phyloP scores from a whole-genome alignment of 2,797 vertebrate species.

The Chloroceryle inda region DNA sequence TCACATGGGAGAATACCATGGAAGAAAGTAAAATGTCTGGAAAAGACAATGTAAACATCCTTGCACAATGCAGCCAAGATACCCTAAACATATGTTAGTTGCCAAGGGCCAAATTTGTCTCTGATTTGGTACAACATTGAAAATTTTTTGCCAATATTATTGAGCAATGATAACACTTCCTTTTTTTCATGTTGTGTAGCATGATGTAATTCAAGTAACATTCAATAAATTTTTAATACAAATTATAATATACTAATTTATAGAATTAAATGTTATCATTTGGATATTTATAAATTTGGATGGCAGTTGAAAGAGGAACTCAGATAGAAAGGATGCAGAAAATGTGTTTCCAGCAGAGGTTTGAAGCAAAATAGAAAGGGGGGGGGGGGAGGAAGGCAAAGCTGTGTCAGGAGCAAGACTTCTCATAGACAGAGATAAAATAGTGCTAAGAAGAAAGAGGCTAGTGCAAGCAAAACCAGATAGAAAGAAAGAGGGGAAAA shows the following conservation, averaged over 20 bases:
- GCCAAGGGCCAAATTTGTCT: neutral
- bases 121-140: neutral
- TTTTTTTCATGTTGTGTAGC: neutral
- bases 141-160: neutral
- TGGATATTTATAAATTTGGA: too few relatives aligned
- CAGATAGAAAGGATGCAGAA: neutral
- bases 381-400: neutral
- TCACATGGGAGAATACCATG: neutral
- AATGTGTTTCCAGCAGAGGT: neutral
- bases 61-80: neutral
- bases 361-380: neutral
- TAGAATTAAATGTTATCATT: neutral
- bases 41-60: neutral
- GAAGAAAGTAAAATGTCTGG: neutral
- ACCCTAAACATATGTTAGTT: neutral
- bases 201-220: neutral
- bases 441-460: neutral
- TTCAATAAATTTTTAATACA: neutral
- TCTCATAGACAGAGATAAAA: neutral
- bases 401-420: neutral
- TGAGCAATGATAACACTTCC: neutral
- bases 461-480: neutral
- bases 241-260: neutral
- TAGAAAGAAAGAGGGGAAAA: neutral
- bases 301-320: neutral